Evolutionary conservation across 2,888 invertebrate genomes (phyloP).

Genomic region (Tetragonula carbonaria): DNA sequence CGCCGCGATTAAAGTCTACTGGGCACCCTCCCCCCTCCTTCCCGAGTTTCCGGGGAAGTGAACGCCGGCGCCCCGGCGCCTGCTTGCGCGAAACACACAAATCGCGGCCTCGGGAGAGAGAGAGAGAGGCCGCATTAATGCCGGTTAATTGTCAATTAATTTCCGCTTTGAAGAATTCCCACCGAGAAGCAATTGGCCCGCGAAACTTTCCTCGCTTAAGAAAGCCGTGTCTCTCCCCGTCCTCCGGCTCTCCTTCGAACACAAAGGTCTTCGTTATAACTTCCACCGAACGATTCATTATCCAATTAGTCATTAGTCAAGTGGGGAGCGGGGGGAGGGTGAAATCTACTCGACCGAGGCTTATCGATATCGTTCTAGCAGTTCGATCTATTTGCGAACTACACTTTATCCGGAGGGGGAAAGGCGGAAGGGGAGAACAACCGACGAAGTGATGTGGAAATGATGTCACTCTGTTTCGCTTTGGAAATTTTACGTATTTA

Average conservation of each 20-base stretch:
- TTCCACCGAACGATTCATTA: constrained; percentile 43
- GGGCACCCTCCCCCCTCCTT: neutral
- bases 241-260: neutral
- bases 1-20: constrained; percentile 55
- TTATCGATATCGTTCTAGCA: constrained; percentile 29
- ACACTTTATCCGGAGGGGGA: neutral
- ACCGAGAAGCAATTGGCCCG: constrained; percentile 21
- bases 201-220: constrained; percentile 1
- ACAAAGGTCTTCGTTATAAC: constrained; percentile 40
- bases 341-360: constrained; percentile 19
- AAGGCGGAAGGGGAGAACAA: neutral
- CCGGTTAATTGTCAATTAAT: constrained; percentile 70
- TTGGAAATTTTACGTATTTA: too few relatives aligned
- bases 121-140: constrained; percentile 49
- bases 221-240: neutral
- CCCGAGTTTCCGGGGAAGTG: neutral
- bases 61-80: constrained; percentile 20
- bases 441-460: too few relatives aligned
- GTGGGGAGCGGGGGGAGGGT: neutral
- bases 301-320: constrained; percentile 44
- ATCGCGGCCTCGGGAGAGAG: constrained; percentile 36
- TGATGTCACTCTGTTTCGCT: too few relatives aligned
- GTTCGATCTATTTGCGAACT: neutral
- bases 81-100: constrained; percentile 58
- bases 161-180: constrained; percentile 54